Percentiles rank a stretch among this genome's conserved stretches.
Evolutionary conservation across 2,113 vertebrate species (phyloP).

Genomic region (Barbus barbus): DNA sequence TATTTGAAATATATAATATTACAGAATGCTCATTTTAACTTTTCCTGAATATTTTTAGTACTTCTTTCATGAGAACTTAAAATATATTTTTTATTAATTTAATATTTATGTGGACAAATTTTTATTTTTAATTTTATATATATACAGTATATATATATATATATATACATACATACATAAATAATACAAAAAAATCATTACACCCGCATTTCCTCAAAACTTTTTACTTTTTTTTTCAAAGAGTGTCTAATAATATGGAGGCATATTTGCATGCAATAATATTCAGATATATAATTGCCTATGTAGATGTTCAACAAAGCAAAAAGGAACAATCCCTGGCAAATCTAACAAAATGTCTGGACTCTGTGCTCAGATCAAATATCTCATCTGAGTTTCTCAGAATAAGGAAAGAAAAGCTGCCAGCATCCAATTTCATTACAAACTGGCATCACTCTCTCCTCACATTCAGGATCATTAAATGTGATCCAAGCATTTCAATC

Average conservation of each 20-base stretch:
- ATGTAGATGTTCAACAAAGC: neutral
- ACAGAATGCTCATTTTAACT: neutral
- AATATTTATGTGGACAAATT: neutral
- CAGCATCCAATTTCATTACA: neutral
- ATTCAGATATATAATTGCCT: neutral
- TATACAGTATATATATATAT: too few species aligned
- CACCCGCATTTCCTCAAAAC: too few species aligned
- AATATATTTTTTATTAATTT: neutral
- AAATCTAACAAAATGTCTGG: neutral
- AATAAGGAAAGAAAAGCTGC: neutral
- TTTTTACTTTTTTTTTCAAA: too few species aligned
- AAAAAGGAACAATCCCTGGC: neutral
- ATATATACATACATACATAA: too few species aligned
- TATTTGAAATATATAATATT: too few species aligned
- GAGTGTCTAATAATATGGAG: neutral
- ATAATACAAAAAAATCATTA: too few species aligned
- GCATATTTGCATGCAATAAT: neutral
- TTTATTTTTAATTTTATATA: neutral
- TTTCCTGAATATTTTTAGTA: too few species aligned
- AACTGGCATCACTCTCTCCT: neutral
- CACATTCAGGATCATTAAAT: conserved; percentile 7
- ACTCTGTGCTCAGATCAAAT: neutral
- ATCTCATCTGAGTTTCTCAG: neutral
- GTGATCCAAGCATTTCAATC: neutral
- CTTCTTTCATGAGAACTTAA: neutral